phyloP scores from a whole-genome alignment of 2,888 invertebrate genomes.

The Pammene aurita region DNA sequence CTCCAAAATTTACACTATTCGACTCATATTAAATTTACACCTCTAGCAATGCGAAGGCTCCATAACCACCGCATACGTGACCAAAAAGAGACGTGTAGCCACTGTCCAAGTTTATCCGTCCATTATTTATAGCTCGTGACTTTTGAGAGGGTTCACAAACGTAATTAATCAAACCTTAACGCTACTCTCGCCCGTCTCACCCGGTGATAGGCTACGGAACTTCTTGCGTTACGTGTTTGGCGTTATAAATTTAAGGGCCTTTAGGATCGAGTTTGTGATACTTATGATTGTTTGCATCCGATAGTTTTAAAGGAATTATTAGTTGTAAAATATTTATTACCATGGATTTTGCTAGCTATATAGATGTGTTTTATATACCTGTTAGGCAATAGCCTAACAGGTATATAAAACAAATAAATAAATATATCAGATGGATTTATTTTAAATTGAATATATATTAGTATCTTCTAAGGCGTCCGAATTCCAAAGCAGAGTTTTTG shows the following conservation, averaged over 20 bases:
- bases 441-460: too few relatives aligned
- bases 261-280: neutral
- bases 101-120: slow-evolving; percentile 33
- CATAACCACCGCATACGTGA: neutral
- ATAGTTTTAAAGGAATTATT: neutral
- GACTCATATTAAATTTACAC: neutral
- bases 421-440: too few relatives aligned
- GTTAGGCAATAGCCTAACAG: too few relatives aligned
- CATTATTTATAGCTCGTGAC: slow-evolving; percentile 38
- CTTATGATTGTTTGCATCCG: neutral
- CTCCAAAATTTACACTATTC: neutral
- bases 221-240: slow-evolving; percentile 38
- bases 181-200: slow-evolving; percentile 31
- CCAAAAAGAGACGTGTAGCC: slow-evolving; percentile 22
- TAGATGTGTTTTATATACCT: too few relatives aligned
- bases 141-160: slow-evolving; percentile 39
- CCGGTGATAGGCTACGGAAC: slow-evolving; percentile 35
- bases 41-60: neutral
- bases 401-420: too few relatives aligned
- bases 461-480: too few relatives aligned
- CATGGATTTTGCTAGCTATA: too few relatives aligned
- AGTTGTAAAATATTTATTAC: too few relatives aligned
- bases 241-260: slow-evolving; percentile 33
- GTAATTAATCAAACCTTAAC: slow-evolving; percentile 41
- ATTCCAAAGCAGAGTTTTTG: too few relatives aligned